Conservation (phyloP, 2,797 vertebrate genomes). For the Smutsia gigantea region DNA sequence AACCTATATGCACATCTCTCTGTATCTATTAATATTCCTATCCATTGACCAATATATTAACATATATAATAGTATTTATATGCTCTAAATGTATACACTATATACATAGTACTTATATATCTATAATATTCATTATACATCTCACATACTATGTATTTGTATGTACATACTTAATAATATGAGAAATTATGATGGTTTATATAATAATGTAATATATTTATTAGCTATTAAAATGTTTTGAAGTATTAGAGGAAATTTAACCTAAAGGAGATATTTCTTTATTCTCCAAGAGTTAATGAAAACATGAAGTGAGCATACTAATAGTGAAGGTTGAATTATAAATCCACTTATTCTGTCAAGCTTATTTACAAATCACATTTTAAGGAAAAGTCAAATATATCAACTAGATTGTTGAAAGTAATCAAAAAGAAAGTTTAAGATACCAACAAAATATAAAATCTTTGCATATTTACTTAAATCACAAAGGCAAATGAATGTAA, state of each 20-base stretch:
- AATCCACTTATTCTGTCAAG: neutral
- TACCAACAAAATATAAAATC: neutral
- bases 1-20: neutral
- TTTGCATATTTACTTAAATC: neutral
- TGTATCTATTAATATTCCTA: neutral
- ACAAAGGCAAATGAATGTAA: neutral
- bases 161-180: neutral
- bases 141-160: neutral
- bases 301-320: neutral
- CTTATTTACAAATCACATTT: constrained; percentile 10
- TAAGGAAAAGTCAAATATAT: neutral
- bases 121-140: neutral
- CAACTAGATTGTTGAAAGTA: neutral
- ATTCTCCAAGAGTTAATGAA: neutral
- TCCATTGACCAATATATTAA: neutral
- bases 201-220: neutral
- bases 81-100: no score
- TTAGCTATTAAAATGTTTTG: neutral
- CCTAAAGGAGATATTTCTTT: neutral
- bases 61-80: neutral
- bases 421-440: neutral
- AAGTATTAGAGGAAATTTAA: neutral
- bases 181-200: neutral
- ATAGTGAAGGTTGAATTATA: neutral
- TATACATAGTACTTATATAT: neutral